Base-by-base conservation (phyloP, 1,140 invertebrate species). In the Ceratina japonica region DNA sequence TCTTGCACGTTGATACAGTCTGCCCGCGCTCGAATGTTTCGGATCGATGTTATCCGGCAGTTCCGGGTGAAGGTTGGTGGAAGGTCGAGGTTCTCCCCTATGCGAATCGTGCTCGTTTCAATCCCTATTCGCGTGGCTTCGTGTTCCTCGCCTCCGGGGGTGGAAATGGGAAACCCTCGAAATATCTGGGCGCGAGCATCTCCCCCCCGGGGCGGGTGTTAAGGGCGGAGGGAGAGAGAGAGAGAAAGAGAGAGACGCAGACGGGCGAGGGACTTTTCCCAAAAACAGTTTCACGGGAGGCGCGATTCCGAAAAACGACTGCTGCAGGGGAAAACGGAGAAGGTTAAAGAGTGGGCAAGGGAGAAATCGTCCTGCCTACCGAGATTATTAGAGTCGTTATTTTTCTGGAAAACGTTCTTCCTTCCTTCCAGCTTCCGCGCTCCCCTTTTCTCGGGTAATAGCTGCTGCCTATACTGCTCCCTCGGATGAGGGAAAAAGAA, bases 301-400 rank as follows among this genome's bases (percentile, higher is more conserved):
- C 77, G 69, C 79, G 75, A 84, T 86, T 87, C 63, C 86, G 79
- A 85, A 81, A 87, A 80, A 72, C 77, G 76, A 80, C 72, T 74
- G 72, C 75, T 51, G 69, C 15, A 31, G 58, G 63, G 20, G 7
- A 52, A 65, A 68, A 68, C 24, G 24, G n/a, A n/a, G 51, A n/a
- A 16, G 31, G 76, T 63, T 77, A 70, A 86, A 81, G 81, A 82
- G 22, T 18, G 75, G 65, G 51, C 37, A 63, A 63, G 61, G 72
- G 44, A 58, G 75, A 77, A 78, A 81, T 71, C 79, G 65, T 75
- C 68, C 82, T 82, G 71, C 82, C 82, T 80, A 78, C 71, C 80
- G 71, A 73, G 80, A 87, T 87, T 87, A 87, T 87, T 87, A 87
- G 86, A 87, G 74, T 87, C 86, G 86, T 86, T 87, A 87, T 87